phyloP scores from a whole-genome alignment of 1,140 invertebrate genomes.

The Macrostomum lignano region DNA sequence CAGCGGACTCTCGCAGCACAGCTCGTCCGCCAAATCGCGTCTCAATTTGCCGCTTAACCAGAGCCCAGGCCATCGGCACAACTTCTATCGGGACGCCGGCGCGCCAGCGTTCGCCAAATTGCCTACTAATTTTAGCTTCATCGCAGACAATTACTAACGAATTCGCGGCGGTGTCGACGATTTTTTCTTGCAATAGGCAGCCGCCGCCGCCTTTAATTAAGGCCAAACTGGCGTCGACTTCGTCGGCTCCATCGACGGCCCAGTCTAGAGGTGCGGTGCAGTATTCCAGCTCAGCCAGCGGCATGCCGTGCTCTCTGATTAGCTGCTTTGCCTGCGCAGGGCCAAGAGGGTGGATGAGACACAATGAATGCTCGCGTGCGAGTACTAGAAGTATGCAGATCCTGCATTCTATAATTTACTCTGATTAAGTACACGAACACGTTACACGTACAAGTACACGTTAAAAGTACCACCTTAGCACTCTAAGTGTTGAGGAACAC shows the following conservation, averaged over 20 bases:
- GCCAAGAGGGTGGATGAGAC: too few relatives aligned
- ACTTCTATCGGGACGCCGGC: conserved; percentile 84
- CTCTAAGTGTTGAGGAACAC: too few relatives aligned
- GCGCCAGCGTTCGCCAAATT: conserved; percentile 58
- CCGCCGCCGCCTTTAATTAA: conserved; percentile 88
- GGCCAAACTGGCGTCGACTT: conserved; percentile 42
- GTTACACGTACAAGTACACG: too few relatives aligned
- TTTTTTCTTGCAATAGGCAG: conserved; percentile 78
- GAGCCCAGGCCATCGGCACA: conserved; percentile 53
- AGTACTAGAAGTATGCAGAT: too few relatives aligned
- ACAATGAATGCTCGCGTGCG: too few relatives aligned
- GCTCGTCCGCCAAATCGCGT: conserved; percentile 42
- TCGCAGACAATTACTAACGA: conserved; percentile 61
- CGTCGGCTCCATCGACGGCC: conserved; percentile 38
- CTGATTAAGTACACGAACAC: too few relatives aligned
- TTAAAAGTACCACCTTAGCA: too few relatives aligned
- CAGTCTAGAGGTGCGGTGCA: too few relatives aligned
- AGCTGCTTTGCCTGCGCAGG: too few relatives aligned
- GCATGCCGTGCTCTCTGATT: too few relatives aligned
- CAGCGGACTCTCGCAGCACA: conserved; percentile 41
- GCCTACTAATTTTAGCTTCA: conserved; percentile 45
- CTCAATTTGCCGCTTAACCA: conserved; percentile 45
- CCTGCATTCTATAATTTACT: too few relatives aligned
- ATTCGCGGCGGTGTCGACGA: conserved; percentile 57
- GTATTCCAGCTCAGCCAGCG: too few relatives aligned